Conservation (phyloP, 2,888 invertebrate genomes). For the Lagria hirta region DNA sequence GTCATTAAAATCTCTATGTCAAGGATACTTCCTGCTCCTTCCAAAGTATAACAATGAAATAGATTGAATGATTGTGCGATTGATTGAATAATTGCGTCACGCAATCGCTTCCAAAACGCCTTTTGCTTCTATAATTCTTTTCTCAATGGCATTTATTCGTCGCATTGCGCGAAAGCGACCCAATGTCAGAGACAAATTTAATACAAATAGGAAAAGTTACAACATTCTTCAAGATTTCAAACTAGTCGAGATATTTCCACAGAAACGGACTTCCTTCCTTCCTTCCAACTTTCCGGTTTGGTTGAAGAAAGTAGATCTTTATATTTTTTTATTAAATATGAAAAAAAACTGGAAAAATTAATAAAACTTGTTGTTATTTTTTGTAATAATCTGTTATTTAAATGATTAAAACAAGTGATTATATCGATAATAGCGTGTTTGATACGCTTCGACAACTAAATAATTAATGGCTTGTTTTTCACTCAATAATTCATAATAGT, state of each 20-base stretch:
- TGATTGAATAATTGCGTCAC: slow-evolving; percentile 10
- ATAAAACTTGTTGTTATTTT: too few relatives aligned
- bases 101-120: slow-evolving; percentile 16
- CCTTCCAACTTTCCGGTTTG: slow-evolving; percentile 15
- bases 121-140: slow-evolving; percentile 2
- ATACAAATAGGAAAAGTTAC: slow-evolving; percentile 8
- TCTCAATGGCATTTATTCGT: neutral
- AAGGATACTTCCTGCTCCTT: slow-evolving; percentile 20
- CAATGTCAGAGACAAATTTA: neutral
- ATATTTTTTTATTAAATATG: too few relatives aligned
- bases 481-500: too few relatives aligned
- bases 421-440: too few relatives aligned
- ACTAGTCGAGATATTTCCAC: slow-evolving; percentile 4
- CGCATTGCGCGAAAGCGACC: slow-evolving; percentile 17
- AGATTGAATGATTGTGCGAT: too few relatives aligned
- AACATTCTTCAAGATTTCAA: slow-evolving; percentile 14
- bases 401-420: too few relatives aligned
- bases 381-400: too few relatives aligned
- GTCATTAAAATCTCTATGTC: too few relatives aligned
- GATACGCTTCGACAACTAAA: too few relatives aligned
- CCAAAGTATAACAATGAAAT: slow-evolving; percentile 9
- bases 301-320: too few relatives aligned
- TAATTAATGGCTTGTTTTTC: too few relatives aligned
- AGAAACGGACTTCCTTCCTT: neutral
- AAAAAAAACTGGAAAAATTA: too few relatives aligned